phyloP scores from a whole-genome alignment of 1,140 invertebrate species.

The Carposina sasakii region DNA sequence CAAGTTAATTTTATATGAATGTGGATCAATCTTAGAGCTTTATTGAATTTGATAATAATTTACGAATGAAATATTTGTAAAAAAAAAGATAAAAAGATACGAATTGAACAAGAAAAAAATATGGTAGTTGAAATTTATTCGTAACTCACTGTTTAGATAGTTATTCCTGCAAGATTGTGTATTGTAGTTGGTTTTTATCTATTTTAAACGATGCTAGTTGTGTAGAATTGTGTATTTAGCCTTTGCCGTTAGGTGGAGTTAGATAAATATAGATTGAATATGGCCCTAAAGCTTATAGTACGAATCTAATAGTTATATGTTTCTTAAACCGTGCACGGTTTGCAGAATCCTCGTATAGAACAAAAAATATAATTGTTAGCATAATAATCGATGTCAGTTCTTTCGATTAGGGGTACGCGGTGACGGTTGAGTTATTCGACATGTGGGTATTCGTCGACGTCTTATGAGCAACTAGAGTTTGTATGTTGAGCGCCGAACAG shows the following conservation, averaged over 20 bases:
- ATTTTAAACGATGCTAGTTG: constrained; percentile 66
- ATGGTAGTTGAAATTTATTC: constrained; percentile 39
- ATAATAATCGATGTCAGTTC: constrained; percentile 49
- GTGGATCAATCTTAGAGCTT: constrained; percentile 71
- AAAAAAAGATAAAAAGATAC: constrained; percentile 29
- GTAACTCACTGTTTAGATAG: constrained; percentile 57
- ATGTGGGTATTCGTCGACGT: constrained; percentile 9
- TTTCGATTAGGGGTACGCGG: constrained; percentile 29
- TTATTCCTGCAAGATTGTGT: constrained; percentile 54
- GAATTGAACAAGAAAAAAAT: constrained; percentile 35
- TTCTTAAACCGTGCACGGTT: constrained; percentile 46
- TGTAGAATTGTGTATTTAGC: constrained; percentile 34
- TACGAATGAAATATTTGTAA: constrained; percentile 65
- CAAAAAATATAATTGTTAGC: constrained; percentile 48
- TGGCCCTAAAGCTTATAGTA: constrained; percentile 61
- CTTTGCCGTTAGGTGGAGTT: constrained; percentile 38
- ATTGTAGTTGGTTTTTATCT: constrained; percentile 54
- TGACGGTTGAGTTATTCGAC: constrained; percentile 30
- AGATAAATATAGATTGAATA: constrained; percentile 44
- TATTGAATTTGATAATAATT: constrained; percentile 73
- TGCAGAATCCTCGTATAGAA: constrained; percentile 54
- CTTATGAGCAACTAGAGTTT: constrained; percentile 26
- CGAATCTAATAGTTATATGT: constrained; percentile 54
- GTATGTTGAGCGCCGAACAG: not conserved
- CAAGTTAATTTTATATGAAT: constrained; percentile 60